Conservation (phyloP, 2,113 vertebrate genomes). For the Pogonocichla stellata region DNA sequence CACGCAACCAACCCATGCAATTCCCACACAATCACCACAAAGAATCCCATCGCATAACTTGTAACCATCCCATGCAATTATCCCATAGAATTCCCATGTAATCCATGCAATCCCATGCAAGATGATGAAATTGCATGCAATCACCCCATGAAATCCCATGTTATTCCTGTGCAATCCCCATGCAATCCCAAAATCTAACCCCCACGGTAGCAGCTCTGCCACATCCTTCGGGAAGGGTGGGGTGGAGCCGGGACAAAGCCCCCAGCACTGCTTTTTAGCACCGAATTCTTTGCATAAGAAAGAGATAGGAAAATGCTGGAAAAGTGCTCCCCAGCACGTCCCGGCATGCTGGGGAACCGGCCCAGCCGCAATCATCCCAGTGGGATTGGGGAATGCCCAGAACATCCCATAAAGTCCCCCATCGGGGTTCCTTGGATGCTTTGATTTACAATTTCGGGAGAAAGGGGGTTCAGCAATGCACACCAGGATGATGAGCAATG, state of each 20-base stretch:
- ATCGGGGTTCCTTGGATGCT: accelerated
- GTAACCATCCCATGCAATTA: not conserved
- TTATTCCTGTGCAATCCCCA: not conserved
- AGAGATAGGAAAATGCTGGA: constrained; percentile 18
- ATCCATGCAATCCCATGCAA: not conserved
- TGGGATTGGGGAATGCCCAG: not conserved
- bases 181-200: not conserved
- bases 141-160: not conserved
- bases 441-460: accelerated
- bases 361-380: accelerated
- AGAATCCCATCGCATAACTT: not conserved
- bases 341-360: not conserved
- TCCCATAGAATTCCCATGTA: not conserved
- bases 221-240: accelerated
- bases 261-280: not conserved
- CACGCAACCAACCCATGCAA: too few relatives aligned
- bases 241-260: not conserved
- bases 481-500: accelerated
- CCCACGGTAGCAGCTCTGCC: accelerated
- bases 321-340: not conserved
- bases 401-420: not conserved
- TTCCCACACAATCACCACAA: too few relatives aligned
- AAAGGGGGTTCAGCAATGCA: accelerated
- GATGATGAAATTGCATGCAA: not conserved
- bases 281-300: not conserved